phyloP scores from a whole-genome alignment of 2,888 invertebrate genomes.

The Tribolium freemani region DNA sequence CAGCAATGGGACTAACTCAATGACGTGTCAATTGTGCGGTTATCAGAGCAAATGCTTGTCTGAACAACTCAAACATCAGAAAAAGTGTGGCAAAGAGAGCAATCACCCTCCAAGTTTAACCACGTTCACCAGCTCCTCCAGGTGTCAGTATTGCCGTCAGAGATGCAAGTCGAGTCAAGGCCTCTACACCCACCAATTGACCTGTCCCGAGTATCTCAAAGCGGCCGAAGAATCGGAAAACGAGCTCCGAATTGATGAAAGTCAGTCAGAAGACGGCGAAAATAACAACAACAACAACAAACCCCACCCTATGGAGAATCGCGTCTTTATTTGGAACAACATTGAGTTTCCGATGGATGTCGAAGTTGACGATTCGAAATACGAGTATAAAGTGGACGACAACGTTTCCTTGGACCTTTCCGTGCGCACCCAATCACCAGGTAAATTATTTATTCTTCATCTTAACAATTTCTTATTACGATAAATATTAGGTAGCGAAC shows the following conservation, averaged over 20 bases:
- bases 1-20: slow-evolving; percentile 72
- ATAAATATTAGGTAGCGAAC: slow-evolving; percentile 57
- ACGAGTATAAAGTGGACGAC: slow-evolving; percentile 64
- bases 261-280: slow-evolving; percentile 48
- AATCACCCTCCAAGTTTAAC: slow-evolving; percentile 47
- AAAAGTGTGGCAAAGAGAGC: slow-evolving; percentile 72
- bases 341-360: slow-evolving; percentile 69
- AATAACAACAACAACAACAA: slow-evolving; percentile 62
- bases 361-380: slow-evolving; percentile 63
- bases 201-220: slow-evolving; percentile 74
- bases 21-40: slow-evolving; percentile 80
- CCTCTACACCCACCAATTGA: slow-evolving; percentile 81
- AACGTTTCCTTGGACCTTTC: slow-evolving; percentile 64
- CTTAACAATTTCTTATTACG: too few species aligned
- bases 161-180: slow-evolving; percentile 89
- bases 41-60: slow-evolving; percentile 86
- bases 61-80: slow-evolving; percentile 85
- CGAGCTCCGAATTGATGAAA: slow-evolving; percentile 50
- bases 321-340: slow-evolving; percentile 87
- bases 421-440: slow-evolving; percentile 65
- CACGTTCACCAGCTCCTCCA: slow-evolving; percentile 75
- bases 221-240: slow-evolving; percentile 54
- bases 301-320: slow-evolving; percentile 85
- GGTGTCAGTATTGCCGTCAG: slow-evolving; percentile 89
- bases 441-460: background rate